phyloP scores from a whole-genome alignment of 1,140 invertebrate genomes.

The Drosophila sp. region DNA sequence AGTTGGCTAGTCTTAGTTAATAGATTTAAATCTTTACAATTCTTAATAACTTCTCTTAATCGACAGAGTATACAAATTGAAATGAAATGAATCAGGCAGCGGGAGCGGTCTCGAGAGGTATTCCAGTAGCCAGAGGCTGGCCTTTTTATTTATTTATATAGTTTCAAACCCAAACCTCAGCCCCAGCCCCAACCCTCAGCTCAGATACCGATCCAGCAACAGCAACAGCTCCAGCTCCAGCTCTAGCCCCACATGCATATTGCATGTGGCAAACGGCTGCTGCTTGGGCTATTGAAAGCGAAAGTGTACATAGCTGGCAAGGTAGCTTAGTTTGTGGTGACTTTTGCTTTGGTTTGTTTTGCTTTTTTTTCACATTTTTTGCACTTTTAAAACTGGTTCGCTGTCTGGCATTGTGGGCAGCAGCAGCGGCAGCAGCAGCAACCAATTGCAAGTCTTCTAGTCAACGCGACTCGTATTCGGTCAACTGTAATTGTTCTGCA shows the following conservation, averaged over 20 bases:
- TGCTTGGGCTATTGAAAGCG: constrained; percentile 66
- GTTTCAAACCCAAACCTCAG: not conserved
- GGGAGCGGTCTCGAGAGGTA: constrained; percentile 7
- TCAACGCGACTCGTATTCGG: constrained; percentile 16
- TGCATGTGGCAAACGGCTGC: constrained; percentile 16
- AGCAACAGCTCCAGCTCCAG: not conserved
- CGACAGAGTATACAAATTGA: constrained; percentile 2
- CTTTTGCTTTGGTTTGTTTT: constrained; percentile 45
- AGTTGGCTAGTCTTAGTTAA: too few species aligned
- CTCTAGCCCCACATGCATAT: constrained; percentile 12
- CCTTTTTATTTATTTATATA: constrained; percentile 42
- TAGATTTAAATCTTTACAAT: too few species aligned
- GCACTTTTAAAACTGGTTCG: constrained; percentile 78
- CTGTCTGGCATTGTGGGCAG: constrained; percentile 68
- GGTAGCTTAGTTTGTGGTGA: constrained; percentile 70
- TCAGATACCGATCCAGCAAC: not conserved
- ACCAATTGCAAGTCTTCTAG: constrained; percentile 61
- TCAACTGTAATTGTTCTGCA: constrained; percentile 73
- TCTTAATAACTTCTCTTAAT: not conserved
- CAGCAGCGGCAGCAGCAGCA: not conserved
- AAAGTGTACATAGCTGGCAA: constrained; percentile 77
- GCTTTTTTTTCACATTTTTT: constrained; percentile 31
- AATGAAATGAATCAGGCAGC: constrained; percentile 7
- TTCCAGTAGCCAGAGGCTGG: constrained; percentile 32
- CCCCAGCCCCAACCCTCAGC: not conserved